Conservation (phyloP, 2,797 vertebrate genomes). For the Amphiprion clarkii region DNA sequence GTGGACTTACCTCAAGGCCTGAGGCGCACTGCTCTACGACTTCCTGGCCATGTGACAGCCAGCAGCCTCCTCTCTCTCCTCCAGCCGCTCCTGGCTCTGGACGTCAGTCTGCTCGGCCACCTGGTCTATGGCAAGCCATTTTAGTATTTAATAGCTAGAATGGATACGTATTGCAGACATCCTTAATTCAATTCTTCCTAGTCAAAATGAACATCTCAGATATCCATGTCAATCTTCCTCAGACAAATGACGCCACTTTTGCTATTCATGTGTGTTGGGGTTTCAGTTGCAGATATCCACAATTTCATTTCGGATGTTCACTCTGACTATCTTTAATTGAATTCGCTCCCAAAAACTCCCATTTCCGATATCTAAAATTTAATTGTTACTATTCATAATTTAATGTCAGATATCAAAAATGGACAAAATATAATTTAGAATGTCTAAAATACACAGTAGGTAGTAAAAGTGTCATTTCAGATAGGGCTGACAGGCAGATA, state of each 20-base stretch:
- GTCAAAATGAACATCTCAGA: background rate
- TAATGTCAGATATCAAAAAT: background rate
- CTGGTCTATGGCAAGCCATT: background rate
- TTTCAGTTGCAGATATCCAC: background rate
- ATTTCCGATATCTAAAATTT: background rate
- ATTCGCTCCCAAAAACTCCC: background rate
- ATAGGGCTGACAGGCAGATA: background rate
- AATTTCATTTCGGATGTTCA: background rate
- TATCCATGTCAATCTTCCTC: background rate
- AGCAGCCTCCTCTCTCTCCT: background rate
- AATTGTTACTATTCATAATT: background rate
- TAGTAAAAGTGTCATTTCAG: background rate
- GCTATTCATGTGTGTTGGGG: background rate
- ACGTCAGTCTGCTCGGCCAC: background rate
- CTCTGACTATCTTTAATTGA: background rate
- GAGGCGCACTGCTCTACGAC: background rate
- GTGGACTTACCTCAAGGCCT: background rate
- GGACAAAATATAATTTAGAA: background rate
- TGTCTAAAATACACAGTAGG: background rate
- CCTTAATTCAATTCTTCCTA: background rate
- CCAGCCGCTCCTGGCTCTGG: background rate
- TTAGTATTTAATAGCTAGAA: background rate
- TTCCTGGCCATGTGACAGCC: background rate
- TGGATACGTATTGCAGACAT: background rate
- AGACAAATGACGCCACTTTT: background rate